Base-by-base conservation (phyloP, 35 echinoderm and acorn worm species). In the Heliocidaris erythrogramma region DNA sequence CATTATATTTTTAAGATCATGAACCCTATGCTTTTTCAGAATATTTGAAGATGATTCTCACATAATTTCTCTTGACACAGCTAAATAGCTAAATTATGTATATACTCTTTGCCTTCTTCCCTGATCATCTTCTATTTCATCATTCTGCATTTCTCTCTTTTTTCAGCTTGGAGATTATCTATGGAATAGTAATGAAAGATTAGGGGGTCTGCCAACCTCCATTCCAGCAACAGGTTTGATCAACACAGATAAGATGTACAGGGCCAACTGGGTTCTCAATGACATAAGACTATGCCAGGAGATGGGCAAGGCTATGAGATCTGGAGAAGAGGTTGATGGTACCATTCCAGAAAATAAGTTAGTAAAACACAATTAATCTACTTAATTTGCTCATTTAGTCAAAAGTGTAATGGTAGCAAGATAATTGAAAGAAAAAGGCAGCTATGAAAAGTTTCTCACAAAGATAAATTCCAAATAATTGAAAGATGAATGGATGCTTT, bases 211-310 rank as follows among this genome's bases (percentile, higher is more conserved):
- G 27, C 48, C 49, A 49, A 59, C 91, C 2, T 93, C 95, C 49
- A 71, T 56, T 17, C 84, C 85, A 7, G 91, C 95, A 31, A 85
- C 95, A 17, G 95, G 95, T 85, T 35, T 97, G 29, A 94, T 97
- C 52, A 94, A 94, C 91, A 97, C 97, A 30, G 95, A 95, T 16
- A 97, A 97, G 85, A 97, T 97, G 97, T 94, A 93, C 56, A 90
- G 95, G 6, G 94, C 97, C 0, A 94, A 96, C 56, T 95, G 95
- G 95, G 95, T 97, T 30, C 95, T 97, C 7, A 96, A 95, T 49
- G 97, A 97, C 61, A 94, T 97, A 13, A 69, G 95, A 61, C 85
- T 97, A n/a, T 97, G 97, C 35, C 97, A 95, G 32, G 88, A 96
- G 91, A 92, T 92, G 47, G 91, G 91, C 6, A 92, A 59, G 49